phyloP scores from a whole-genome alignment of 2,888 invertebrate species.

The Perithous albicinctus region DNA sequence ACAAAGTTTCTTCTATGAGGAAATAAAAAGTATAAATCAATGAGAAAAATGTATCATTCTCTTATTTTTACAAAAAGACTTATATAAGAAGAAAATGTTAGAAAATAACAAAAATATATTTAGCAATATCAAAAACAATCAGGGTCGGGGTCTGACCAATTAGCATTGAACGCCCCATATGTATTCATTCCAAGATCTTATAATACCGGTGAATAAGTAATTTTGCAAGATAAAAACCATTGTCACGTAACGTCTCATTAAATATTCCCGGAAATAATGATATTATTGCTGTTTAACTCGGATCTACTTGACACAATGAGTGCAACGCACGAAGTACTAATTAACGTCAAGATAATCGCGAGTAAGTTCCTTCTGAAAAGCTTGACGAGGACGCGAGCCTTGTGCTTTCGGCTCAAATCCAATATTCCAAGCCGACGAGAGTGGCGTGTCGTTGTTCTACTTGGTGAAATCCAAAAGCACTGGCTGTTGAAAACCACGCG shows the following conservation, averaged over 20 bases:
- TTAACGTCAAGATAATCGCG: constrained; percentile 53
- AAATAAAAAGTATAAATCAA: too few species aligned
- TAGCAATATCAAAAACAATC: too few species aligned
- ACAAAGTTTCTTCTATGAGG: too few species aligned
- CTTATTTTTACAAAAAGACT: too few species aligned
- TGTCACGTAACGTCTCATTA: constrained; percentile 12
- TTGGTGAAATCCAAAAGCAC: constrained; percentile 58
- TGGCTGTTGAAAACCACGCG: constrained; percentile 22
- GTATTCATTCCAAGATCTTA: not conserved
- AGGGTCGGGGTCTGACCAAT: too few species aligned
- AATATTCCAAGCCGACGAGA: constrained; percentile 62
- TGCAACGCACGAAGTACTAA: constrained; percentile 34
- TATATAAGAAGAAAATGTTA: too few species aligned
- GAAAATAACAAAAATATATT: too few species aligned
- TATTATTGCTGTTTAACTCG: constrained; percentile 32
- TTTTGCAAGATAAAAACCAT: not conserved
- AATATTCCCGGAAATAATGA: constrained; percentile 30
- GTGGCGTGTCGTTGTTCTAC: constrained; percentile 29
- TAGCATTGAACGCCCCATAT: too few species aligned
- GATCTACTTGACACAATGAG: constrained; percentile 25
- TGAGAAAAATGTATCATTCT: too few species aligned
- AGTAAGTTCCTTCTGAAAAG: constrained; percentile 48
- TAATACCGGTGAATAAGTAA: not conserved
- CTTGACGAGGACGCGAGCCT: constrained; percentile 30
- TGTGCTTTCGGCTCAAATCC: constrained; percentile 56